Evolutionary conservation across 2,888 invertebrate genomes (phyloP).

Genomic region (Polylopha cassiicola): DNA sequence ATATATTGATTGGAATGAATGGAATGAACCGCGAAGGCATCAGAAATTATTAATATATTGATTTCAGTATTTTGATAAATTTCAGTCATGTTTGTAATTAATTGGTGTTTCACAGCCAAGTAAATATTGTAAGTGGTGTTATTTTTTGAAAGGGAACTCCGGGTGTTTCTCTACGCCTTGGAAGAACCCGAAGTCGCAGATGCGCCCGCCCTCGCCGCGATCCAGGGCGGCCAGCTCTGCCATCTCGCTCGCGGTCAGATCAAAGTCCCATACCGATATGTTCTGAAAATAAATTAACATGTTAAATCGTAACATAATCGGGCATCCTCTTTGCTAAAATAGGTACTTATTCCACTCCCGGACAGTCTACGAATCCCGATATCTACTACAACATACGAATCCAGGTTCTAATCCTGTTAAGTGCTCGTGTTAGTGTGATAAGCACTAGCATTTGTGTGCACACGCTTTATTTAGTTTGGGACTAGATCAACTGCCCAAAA

Average conservation of each 20-base stretch:
- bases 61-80: too few relatives aligned
- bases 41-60: too few relatives aligned
- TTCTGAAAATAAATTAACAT: constrained; percentile 74
- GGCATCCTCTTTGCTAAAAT: too few relatives aligned
- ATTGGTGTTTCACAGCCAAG: constrained; percentile 5
- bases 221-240: constrained; percentile 79
- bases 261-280: constrained; percentile 85
- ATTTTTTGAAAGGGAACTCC: constrained; percentile 82
- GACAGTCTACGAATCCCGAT: neutral
- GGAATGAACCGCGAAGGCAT: too few relatives aligned
- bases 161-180: constrained; percentile 82
- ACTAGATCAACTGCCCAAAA: too few relatives aligned
- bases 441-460: too few relatives aligned
- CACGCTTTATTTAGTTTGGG: too few relatives aligned
- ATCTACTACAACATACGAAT: too few relatives aligned
- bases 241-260: constrained; percentile 80
- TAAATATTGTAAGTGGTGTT: constrained; percentile 20
- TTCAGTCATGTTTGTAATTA: neutral
- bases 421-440: too few relatives aligned
- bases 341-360: neutral
- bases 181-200: constrained; percentile 84
- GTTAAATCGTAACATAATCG: too few relatives aligned
- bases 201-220: constrained; percentile 79
- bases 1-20: too few relatives aligned
- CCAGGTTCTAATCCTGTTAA: too few relatives aligned